phyloP scores from a whole-genome alignment of 2,113 vertebrate genomes.

The Perca flavescens region DNA sequence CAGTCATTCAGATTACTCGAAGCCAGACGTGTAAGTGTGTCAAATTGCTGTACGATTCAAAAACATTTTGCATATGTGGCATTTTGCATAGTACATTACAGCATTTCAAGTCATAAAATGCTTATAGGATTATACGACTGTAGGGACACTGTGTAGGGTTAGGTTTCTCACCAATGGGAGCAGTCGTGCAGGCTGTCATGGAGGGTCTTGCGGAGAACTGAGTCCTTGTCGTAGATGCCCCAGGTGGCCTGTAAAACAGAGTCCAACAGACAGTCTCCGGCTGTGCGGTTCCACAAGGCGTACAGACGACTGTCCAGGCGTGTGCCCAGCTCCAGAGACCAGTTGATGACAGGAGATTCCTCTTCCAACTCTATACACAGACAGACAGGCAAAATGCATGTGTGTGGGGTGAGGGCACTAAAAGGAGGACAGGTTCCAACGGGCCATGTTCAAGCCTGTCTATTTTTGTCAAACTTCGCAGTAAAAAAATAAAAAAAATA shows the following conservation, averaged over 20 bases:
- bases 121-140: background rate
- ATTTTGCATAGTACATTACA: too few relatives aligned
- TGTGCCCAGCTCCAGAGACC: conserved; percentile 96
- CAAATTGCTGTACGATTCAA: background rate
- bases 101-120: background rate
- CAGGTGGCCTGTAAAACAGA: conserved; percentile 98
- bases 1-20: background rate
- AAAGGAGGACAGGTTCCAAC: background rate
- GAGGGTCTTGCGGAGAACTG: conserved; percentile 95
- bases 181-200: conserved; percentile 99
- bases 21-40: background rate
- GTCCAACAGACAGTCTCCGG: conserved; percentile 96
- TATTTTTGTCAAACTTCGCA: background rate
- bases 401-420: background rate
- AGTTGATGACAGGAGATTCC: conserved; percentile 98
- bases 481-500: too few relatives aligned
- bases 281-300: conserved; percentile 97
- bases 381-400: background rate
- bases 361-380: conserved; percentile 91
- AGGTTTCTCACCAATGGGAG: conserved; percentile 91
- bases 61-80: background rate
- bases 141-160: background rate
- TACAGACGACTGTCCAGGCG: conserved; percentile 96
- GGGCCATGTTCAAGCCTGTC: background rate
- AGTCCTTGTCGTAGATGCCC: conserved; percentile 99